Base-by-base conservation (phyloP, 1,140 invertebrate species). In the Probaryconus sp. region DNA sequence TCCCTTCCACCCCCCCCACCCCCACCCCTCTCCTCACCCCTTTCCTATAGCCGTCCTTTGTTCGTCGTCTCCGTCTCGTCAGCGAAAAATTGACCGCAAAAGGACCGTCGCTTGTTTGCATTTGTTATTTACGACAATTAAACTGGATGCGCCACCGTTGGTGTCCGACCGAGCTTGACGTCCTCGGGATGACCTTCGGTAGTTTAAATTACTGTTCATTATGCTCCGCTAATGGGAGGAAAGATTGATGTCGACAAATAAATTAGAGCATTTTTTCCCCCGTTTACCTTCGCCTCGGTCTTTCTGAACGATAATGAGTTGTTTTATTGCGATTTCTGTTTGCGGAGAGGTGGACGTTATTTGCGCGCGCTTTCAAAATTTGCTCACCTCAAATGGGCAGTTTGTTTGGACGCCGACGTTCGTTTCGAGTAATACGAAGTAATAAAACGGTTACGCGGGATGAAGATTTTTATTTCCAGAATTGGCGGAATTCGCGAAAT, bases 61-160 rank as follows among this genome's bases (percentile, higher is more conserved):
- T 5, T 16, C 21, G 30, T 35, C 17, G 31, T 14, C 50, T 43
- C 53, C 61, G 58, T 56, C 55, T 58, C 67, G 55, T 28, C 48
- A 63, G 71, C 55, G 67, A 81, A 85, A 80, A 84, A 81, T 82
- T 80, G 82, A 82, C 60, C 45, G 71, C 76, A 83, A 82, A 80
- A 78, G 76, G 43, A 74, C 71, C 68, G 47, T 7, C 37, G 28
- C 53, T 72, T 64, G 69, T 72, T 75, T 55, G 65, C 65, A 67
- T 60, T 61, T 72, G 60, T 73, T 77, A 77, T 77, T 77, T 73
- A 77, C 70, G 60, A 77, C 65, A 69, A 64, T 78, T 67, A 73
- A 72, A 68, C 75, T 70, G 56, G 48, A 74, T 40, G 24, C 45
- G 21, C 51, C 60, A 47, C 18, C 11, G 16, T 58, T 71, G 58